Conservation (phyloP, 2,113 vertebrate species). For the Elanus axillaris region DNA sequence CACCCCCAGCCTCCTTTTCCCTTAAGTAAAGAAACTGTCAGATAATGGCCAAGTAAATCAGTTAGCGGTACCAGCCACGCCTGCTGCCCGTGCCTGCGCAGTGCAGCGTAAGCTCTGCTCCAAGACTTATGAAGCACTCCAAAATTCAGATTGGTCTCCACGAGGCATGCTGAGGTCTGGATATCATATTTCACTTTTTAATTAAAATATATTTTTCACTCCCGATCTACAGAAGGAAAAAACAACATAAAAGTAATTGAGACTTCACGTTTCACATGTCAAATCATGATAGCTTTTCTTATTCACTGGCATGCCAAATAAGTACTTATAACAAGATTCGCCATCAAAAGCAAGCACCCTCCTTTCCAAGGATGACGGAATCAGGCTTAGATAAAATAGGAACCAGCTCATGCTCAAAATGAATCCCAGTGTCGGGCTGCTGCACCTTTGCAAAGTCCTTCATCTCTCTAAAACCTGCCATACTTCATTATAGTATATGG, state of each 20-base stretch:
- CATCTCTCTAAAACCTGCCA: slow-evolving; percentile 35
- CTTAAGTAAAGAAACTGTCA: slow-evolving; percentile 29
- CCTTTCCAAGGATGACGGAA: slow-evolving; percentile 46
- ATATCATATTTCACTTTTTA: slow-evolving; percentile 42
- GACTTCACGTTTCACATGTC: slow-evolving; percentile 54
- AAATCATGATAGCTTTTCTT: slow-evolving; percentile 31
- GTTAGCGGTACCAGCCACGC: neutral
- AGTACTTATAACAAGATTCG: slow-evolving; percentile 36
- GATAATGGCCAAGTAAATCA: slow-evolving; percentile 42
- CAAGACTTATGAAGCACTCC: neutral
- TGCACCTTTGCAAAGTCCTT: slow-evolving; percentile 57
- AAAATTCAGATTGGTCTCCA: slow-evolving; percentile 13
- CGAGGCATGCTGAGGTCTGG: neutral
- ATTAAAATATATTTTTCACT: slow-evolving; percentile 57
- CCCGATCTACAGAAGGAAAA: neutral
- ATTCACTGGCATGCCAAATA: slow-evolving; percentile 28
- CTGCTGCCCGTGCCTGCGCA: neutral
- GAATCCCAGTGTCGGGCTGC: slow-evolving; percentile 26
- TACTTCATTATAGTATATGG: neutral
- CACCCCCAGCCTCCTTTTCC: neutral
- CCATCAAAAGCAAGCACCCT: slow-evolving; percentile 48
- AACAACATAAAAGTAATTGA: slow-evolving; percentile 65
- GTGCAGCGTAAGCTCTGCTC: neutral
- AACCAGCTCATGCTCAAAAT: slow-evolving; percentile 31
- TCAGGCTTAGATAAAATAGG: slow-evolving; percentile 57